Evolutionary conservation across 2,113 vertebrate genomes (phyloP), one percentile per base, ranked within the genome.

Genomic region (Phalacrocorax carbo): DNA sequence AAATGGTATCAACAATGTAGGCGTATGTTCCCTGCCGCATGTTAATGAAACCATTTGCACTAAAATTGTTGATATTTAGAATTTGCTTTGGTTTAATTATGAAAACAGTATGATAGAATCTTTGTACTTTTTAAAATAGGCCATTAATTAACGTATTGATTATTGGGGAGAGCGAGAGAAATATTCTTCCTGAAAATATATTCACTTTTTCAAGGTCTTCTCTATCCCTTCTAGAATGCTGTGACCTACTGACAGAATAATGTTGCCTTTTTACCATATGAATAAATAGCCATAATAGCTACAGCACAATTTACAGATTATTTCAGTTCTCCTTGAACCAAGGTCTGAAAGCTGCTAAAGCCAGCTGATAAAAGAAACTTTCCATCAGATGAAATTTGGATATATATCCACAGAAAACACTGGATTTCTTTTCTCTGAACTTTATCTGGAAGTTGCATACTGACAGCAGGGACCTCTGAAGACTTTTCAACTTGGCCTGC

Each of bases 51-150:
- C 61, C 78, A 92, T 61, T 97, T 81, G 55, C 83, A 64, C 55
- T 70, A 66, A 92, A 95, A 83, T 38, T 81, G 80, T 97, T 97
- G 87, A 82, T 97, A 97, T 95, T 97, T 96, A 92, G 90, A 94
- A 97, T 93, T 94, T 83, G 32, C 54, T 96, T 88, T 90, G 73
- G 70, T 97, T 97, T 96, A 97, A 97, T 97, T 96, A 96, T 61
- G 40, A 94, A 97, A 97, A 90, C 32, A 65, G 97, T 97, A 94
- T 64, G 88, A 96, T 78, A 96, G 95, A 83, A 88, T 55, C 66
- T 66, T 51, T 55, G 22, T 60, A 69, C 75, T 93, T 94, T 77
- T 90, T 88, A 64, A 91, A 97, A 93, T 52, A 93, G 96, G 73
- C 70, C n/a, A 91, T 94, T 96, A 93, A 96, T 96, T 96, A 95